These are phyloP conservation scores for Hiodon tergisus DNA, from an alignment of 2,113 vertebrate species.

Conservation along the genomic window DNA sequence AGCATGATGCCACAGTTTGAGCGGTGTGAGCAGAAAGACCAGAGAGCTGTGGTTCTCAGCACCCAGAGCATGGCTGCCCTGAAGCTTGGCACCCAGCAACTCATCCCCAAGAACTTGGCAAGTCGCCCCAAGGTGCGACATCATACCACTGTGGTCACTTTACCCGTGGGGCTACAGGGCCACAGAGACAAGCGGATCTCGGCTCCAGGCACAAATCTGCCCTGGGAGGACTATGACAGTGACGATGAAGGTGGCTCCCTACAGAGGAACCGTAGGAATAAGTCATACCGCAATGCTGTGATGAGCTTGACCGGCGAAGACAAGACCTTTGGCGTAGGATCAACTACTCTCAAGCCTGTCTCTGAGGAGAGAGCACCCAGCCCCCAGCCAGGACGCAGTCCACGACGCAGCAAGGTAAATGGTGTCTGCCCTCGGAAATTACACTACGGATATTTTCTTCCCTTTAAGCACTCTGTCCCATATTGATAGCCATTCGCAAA, in stretches of 20 bases:
- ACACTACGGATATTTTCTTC: too few relatives aligned
- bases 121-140: slow-evolving; percentile 59
- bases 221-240: slow-evolving; percentile 66
- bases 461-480: too few relatives aligned
- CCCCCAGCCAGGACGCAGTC: slow-evolving; percentile 37
- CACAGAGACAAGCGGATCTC: slow-evolving; percentile 28
- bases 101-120: slow-evolving; percentile 81
- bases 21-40: neutral
- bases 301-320: slow-evolving; percentile 48
- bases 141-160: slow-evolving; percentile 73
- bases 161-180: slow-evolving; percentile 43
- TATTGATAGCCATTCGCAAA: too few relatives aligned
- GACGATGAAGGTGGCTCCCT: slow-evolving; percentile 46
- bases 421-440: neutral
- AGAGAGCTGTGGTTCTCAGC: slow-evolving; percentile 66
- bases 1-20: slow-evolving; percentile 1
- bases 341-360: slow-evolving; percentile 51
- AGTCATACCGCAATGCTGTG: slow-evolving; percentile 83
- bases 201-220: slow-evolving; percentile 47
- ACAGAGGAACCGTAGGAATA: slow-evolving; percentile 79
- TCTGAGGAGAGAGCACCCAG: slow-evolving; percentile 47
- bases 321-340: neutral
- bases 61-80: slow-evolving; percentile 70
- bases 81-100: slow-evolving; percentile 76
- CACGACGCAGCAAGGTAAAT: slow-evolving; percentile 50